Conservation (phyloP, 1,140 invertebrate species). For the Polypedilum vanderplanki region DNA sequence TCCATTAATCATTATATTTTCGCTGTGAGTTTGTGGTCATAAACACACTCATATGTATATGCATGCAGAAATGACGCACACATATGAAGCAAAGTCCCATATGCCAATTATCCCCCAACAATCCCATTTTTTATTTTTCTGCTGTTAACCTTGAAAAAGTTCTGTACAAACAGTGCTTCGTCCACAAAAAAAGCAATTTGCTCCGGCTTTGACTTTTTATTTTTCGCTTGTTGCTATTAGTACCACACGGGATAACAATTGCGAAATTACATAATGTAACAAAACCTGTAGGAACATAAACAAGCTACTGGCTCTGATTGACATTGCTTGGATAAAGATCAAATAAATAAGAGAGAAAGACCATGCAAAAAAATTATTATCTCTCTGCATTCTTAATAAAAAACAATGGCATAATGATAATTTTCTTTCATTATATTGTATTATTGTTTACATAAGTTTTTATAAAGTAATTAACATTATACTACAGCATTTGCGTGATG, state of each 20-base stretch:
- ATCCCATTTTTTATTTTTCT: not conserved
- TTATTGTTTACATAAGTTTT: too few species aligned
- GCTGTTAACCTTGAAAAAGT: constrained; percentile 12
- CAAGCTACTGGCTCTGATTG: too few species aligned
- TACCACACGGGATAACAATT: too few species aligned
- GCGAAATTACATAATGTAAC: too few species aligned
- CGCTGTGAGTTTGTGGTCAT: not conserved
- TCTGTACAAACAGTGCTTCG: not conserved
- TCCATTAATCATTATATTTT: constrained; percentile 19
- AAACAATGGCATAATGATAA: too few species aligned
- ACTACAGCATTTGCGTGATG: not conserved
- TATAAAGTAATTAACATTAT: not conserved
- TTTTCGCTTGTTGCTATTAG: not conserved
- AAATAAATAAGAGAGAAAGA: too few species aligned
- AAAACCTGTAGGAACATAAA: too few species aligned
- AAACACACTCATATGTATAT: not conserved
- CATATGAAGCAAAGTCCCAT: not conserved
- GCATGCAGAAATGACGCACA: not conserved
- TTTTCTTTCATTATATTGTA: too few species aligned
- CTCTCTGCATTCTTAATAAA: too few species aligned
- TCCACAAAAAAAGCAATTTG: not conserved
- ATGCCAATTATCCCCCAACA: constrained; percentile 10
- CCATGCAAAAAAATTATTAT: too few species aligned
- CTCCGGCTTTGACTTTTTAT: not conserved
- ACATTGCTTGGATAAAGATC: too few species aligned